Percentiles rank a stretch among this genome's conserved stretches.
These are phyloP conservation scores for Tyto alba DNA, from an alignment of 2,113 vertebrate genomes.

Conservation along the genomic window DNA sequence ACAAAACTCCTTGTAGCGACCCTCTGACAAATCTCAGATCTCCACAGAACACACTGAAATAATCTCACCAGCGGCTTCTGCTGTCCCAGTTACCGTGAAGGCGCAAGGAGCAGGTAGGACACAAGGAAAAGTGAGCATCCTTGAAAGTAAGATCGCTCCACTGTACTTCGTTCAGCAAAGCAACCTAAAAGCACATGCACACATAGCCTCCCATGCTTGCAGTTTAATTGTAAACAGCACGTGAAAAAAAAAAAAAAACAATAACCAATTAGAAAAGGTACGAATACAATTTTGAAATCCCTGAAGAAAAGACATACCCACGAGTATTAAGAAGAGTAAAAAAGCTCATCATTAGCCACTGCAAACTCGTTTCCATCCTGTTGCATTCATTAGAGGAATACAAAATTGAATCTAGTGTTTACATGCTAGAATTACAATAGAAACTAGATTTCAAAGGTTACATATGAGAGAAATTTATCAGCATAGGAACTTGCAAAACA, in stretches of 20 bases:
- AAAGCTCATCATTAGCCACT: constrained; percentile 55
- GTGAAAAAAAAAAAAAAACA: neutral
- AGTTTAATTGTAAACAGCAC: constrained; percentile 28
- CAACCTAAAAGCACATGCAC: constrained; percentile 43
- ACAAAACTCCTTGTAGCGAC: neutral
- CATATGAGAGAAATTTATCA: neutral
- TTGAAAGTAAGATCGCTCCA: neutral
- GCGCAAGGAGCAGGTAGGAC: neutral
- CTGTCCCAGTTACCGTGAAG: neutral
- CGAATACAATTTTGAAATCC: constrained; percentile 41
- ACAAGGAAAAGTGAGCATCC: neutral
- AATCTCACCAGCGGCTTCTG: neutral
- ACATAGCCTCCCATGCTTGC: constrained; percentile 13
- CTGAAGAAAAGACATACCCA: constrained; percentile 61
- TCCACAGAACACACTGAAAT: neutral
- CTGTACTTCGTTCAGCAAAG: neutral
- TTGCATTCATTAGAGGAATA: constrained; percentile 51
- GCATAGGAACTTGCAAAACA: constrained; percentile 23
- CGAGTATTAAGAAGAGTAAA: constrained; percentile 51
- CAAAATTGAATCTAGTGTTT: constrained; percentile 38
- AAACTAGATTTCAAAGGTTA: constrained; percentile 37
- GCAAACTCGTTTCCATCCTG: constrained; percentile 49
- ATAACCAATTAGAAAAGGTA: constrained; percentile 48
- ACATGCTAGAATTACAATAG: constrained; percentile 43
- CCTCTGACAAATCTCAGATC: neutral